phyloP scores from a whole-genome alignment of 2,797 vertebrate genomes.

The Lacerta viridis region DNA sequence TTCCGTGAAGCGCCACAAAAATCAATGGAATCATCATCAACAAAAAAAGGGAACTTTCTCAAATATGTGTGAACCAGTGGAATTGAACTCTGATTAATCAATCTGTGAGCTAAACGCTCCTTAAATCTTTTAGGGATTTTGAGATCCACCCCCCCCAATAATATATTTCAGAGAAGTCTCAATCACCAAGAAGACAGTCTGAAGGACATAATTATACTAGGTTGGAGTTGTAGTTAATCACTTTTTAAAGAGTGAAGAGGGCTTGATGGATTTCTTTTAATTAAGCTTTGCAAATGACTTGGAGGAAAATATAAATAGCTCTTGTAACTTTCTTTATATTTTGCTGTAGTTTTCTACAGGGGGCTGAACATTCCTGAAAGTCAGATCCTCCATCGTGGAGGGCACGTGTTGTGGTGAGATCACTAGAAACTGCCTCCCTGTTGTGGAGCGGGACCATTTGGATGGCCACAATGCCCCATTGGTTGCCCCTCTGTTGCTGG shows the following conservation, averaged over 20 bases:
- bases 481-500: no score
- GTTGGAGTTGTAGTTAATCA: conserved; percentile 43
- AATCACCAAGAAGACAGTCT: conserved; percentile 50
- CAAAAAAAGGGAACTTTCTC: neutral
- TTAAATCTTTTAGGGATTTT: neutral
- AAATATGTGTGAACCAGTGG: neutral
- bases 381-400: no score
- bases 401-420: no score
- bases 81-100: rapidly evolving
- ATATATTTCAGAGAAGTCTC: conserved; percentile 48
- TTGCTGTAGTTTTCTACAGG: neutral
- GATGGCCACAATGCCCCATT: no score
- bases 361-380: conserved; percentile 17
- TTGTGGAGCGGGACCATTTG: no score
- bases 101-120: neutral
- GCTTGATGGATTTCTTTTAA: conserved; percentile 57
- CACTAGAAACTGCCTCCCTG: no score
- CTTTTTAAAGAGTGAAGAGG: conserved; percentile 50
- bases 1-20: neutral
- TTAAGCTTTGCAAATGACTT: conserved; percentile 56
- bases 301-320: conserved; percentile 55
- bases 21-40: neutral
- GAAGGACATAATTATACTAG: conserved; percentile 47
- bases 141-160: neutral
- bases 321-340: conserved; percentile 27